Percentiles rank a stretch among this genome's conserved stretches.
Conservation (phyloP, 2,888 invertebrate species). For the Ptilodon capucinus region DNA sequence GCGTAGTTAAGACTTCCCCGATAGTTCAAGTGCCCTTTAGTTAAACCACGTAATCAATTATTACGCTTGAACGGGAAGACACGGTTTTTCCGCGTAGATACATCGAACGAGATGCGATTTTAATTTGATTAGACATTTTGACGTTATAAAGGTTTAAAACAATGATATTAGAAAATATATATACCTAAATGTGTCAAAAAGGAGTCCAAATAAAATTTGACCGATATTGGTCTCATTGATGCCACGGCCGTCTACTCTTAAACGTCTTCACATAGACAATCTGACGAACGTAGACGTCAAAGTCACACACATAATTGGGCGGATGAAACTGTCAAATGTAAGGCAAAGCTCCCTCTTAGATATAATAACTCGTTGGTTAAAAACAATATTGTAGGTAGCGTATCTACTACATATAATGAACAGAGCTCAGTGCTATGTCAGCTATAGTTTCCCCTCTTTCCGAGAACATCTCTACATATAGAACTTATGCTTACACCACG, state of each 20-base stretch:
- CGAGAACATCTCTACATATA: conserved; percentile 48
- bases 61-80: conserved; percentile 10
- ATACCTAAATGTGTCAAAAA: too few relatives aligned
- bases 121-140: background rate
- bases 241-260: too few relatives aligned
- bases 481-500: conserved; percentile 38
- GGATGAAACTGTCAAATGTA: too few relatives aligned
- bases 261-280: too few relatives aligned
- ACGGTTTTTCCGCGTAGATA: conserved; percentile 12
- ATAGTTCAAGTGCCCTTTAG: conserved; percentile 42
- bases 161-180: too few relatives aligned
- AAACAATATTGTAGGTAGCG: background rate
- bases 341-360: too few relatives aligned
- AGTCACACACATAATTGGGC: too few relatives aligned
- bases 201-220: too few relatives aligned
- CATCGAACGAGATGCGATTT: background rate
- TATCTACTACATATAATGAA: background rate
- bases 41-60: conserved; percentile 40
- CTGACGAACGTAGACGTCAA: too few relatives aligned
- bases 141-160: background rate
- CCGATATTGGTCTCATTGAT: too few relatives aligned
- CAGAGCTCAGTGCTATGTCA: conserved; percentile 35
- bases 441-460: conserved; percentile 35
- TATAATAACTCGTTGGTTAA: too few relatives aligned
- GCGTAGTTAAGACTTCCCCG: conserved; percentile 42